Percentiles rank a stretch among this genome's conserved stretches.
phyloP scores from a whole-genome alignment of 2,797 vertebrate genomes.

The Chelidonichthys spinosus region DNA sequence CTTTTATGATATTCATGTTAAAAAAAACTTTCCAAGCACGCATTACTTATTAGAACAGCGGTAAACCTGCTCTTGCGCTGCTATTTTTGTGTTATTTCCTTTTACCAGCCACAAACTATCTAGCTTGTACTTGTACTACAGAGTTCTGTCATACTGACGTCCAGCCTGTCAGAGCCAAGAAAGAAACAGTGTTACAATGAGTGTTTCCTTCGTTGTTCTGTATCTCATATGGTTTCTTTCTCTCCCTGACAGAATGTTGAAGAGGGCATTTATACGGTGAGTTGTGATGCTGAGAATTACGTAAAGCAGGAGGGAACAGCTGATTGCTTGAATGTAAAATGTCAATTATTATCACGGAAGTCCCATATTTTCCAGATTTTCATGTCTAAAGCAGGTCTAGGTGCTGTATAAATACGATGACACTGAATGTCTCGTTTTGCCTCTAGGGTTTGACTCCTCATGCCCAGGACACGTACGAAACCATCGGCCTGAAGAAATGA shows the following conservation, averaged over 20 bases:
- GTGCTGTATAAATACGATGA: not conserved
- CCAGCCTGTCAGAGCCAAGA: not conserved
- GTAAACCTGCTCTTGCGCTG: not conserved
- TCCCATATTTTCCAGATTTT: not conserved
- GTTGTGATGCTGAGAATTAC: slow-evolving; percentile 14
- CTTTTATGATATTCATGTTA: not conserved
- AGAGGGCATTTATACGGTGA: slow-evolving; percentile 76
- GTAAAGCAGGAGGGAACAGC: no score
- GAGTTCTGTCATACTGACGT: not conserved
- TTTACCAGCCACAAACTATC: slow-evolving; percentile 19
- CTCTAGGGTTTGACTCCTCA: slow-evolving; percentile 78
- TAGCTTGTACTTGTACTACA: not conserved
- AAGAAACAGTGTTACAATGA: not conserved
- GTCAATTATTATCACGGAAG: not conserved
- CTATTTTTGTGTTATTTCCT: slow-evolving; percentile 34
- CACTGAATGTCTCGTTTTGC: not conserved
- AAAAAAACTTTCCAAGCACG: not conserved
- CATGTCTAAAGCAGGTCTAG: not conserved
- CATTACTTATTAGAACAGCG: not conserved
- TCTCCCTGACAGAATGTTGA: slow-evolving; percentile 36
- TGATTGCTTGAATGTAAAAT: not conserved
- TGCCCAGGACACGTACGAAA: slow-evolving; percentile 79
- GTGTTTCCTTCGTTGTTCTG: not conserved
- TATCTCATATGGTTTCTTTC: slow-evolving; percentile 29
- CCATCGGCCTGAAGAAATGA: slow-evolving; percentile 77